Percentiles rank a stretch among this genome's conserved stretches.
Evolutionary conservation across 1,140 invertebrate genomes (phyloP).

Genomic region (Drosophila albomicans): DNA sequence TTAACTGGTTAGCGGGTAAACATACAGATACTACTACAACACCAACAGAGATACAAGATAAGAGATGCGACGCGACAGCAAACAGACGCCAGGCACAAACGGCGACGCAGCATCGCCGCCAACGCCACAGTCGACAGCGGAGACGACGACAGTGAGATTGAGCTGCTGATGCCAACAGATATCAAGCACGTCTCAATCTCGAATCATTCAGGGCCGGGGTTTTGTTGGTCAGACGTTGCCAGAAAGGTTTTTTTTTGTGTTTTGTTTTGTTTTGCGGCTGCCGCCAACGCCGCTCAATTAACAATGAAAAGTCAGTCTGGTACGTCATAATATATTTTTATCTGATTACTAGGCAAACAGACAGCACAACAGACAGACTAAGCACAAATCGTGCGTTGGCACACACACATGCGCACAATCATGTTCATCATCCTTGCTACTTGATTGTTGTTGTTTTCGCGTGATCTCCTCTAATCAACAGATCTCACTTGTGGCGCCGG

Average conservation of each 20-base stretch:
- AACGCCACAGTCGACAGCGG: background rate
- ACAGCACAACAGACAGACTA: conserved; percentile 27
- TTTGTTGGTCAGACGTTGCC: conserved; percentile 38
- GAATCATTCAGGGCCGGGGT: conserved; percentile 60
- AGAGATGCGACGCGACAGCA: conserved; percentile 65
- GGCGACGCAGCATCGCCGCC: too few species aligned
- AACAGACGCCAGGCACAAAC: conserved; percentile 56
- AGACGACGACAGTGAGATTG: conserved; percentile 3
- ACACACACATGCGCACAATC: conserved; percentile 50
- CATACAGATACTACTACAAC: conserved; percentile 14
- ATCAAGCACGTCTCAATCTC: conserved; percentile 74
- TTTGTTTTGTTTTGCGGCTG: conserved; percentile 8
- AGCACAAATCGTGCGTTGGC: conserved; percentile 64
- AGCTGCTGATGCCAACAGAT: conserved; percentile 68
- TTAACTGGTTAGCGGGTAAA: too few species aligned
- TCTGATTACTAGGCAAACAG: conserved; percentile 63
- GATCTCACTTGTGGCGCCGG: conserved; percentile 60
- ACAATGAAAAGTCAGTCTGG: conserved; percentile 77
- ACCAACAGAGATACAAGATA: conserved; percentile 70
- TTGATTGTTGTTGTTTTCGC: conserved; percentile 54
- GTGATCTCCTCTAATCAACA: conserved; percentile 64
- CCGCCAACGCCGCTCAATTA: conserved; percentile 70
- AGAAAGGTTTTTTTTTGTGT: conserved; percentile 32
- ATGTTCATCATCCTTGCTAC: conserved; percentile 53
- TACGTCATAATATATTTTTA: conserved; percentile 82